Evolutionary conservation across 1,140 invertebrate species (phyloP).

Genomic region (Mamestra configurata): DNA sequence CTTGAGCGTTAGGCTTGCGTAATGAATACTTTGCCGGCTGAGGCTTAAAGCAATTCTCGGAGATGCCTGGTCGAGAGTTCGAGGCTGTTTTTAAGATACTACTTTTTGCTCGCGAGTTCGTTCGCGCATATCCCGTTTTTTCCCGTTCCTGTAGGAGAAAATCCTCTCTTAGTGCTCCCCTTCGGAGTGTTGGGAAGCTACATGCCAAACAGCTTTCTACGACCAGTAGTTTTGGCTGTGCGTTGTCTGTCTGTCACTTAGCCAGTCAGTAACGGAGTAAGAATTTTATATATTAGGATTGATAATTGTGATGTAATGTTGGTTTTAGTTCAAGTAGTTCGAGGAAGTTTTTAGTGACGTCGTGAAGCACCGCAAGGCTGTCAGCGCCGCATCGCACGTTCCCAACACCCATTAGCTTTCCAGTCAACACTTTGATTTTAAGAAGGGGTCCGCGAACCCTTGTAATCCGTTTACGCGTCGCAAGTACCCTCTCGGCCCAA

Average conservation of each 20-base stretch:
- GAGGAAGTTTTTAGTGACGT: slow-evolving; percentile 3
- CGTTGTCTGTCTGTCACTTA: too few relatives aligned
- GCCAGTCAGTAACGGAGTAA: too few relatives aligned
- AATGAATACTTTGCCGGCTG: background rate
- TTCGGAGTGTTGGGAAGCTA: too few relatives aligned
- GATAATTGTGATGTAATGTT: background rate
- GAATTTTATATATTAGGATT: too few relatives aligned
- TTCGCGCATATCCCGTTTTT: too few relatives aligned
- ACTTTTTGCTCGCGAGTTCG: too few relatives aligned
- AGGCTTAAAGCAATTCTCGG: background rate
- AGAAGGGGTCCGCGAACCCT: slow-evolving; percentile 71
- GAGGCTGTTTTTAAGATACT: too few relatives aligned
- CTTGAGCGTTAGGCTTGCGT: background rate
- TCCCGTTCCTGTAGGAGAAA: too few relatives aligned
- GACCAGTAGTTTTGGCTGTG: too few relatives aligned
- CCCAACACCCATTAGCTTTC: slow-evolving; percentile 69
- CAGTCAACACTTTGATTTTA: slow-evolving; percentile 78
- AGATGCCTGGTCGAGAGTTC: too few relatives aligned
- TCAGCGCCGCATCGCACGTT: slow-evolving; percentile 29
- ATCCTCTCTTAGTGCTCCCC: too few relatives aligned
- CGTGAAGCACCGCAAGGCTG: background rate
- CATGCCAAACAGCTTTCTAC: too few relatives aligned
- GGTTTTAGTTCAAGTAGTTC: background rate
- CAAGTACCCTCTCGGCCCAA: slow-evolving; percentile 66
- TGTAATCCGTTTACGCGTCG: slow-evolving; percentile 76